Evolutionary conservation across 2,113 vertebrate species (phyloP).

Genomic region (Brienomyrus brachyistius): DNA sequence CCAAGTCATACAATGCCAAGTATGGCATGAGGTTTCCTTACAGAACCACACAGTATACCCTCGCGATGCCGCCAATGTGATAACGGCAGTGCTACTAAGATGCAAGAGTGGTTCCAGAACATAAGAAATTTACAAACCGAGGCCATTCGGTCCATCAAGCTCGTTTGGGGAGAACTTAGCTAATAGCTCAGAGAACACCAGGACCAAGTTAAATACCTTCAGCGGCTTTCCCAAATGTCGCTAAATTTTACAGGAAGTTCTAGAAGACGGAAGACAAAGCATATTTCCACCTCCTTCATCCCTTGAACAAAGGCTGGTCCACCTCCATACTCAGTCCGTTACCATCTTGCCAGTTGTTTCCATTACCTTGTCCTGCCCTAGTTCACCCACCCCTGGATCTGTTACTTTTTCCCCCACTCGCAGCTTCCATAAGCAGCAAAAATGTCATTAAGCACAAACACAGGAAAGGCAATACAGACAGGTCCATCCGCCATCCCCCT

Average conservation of each 20-base stretch:
- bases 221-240: background rate
- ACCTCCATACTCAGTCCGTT: background rate
- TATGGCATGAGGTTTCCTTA: background rate
- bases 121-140: no score
- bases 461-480: background rate
- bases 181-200: background rate
- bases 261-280: background rate
- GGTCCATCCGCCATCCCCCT: background rate
- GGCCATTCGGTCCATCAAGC: no score
- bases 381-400: conserved; percentile 9
- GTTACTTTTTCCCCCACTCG: background rate
- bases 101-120: background rate
- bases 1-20: background rate
- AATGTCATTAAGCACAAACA: background rate
- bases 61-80: background rate
- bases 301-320: background rate
- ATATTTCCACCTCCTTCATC: background rate
- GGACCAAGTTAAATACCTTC: background rate
- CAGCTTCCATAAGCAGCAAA: background rate
- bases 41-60: background rate
- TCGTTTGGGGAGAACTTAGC: no score
- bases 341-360: background rate
- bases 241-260: background rate
- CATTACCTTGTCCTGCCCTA: background rate
- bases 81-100: background rate